Evolutionary conservation across 2,797 vertebrate genomes (phyloP), one percentile per base, ranked within the genome.

Genomic region (Phrynocephalus vlangalii): DNA sequence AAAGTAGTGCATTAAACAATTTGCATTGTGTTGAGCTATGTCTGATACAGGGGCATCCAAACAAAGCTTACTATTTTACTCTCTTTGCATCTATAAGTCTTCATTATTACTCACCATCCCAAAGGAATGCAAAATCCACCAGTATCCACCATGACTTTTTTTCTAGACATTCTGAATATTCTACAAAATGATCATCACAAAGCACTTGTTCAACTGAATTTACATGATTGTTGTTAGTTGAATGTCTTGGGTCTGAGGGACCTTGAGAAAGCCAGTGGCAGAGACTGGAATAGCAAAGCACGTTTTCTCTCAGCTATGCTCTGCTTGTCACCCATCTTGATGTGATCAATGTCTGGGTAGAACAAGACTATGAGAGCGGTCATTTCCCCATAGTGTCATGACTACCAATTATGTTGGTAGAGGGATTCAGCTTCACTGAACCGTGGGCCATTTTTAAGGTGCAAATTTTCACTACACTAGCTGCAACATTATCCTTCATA

Each of bases 1-100:
- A 77, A 93, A 96, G 92, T 94, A 94, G 90, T 90, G 50, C 92
- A 96, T 95, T 94, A 66, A 89, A 26, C 85, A 95, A 92, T 95
- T 94, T 95, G 91, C 94, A 89, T 90, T 52, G 91, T 7, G 20
- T 85, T 95, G 91, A 94, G 95, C 94, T 90, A 94, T 80, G 18
- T 2, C 87, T 60, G 78, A 93, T 93, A 52, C 0, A 33, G 91
- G 88, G 89, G 92, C 91, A 86, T 94, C 76, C 93, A 87, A 72
- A 88, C 92, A 76, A 90, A 88, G 93, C 91, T 86, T 91, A 93
- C 94, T 94, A 92, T 95, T 95, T 79, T 90, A 90, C n/a, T 91
- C 72, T 94, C 87, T 96, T 95, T 95, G 93, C 94, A 86, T 60
- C 80, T 92, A 48, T 87, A 87, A 88, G 92, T 73, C 87, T 91